Evolutionary conservation across 2,797 vertebrate species (phyloP).

Genomic region (Trachurus trachurus): DNA sequence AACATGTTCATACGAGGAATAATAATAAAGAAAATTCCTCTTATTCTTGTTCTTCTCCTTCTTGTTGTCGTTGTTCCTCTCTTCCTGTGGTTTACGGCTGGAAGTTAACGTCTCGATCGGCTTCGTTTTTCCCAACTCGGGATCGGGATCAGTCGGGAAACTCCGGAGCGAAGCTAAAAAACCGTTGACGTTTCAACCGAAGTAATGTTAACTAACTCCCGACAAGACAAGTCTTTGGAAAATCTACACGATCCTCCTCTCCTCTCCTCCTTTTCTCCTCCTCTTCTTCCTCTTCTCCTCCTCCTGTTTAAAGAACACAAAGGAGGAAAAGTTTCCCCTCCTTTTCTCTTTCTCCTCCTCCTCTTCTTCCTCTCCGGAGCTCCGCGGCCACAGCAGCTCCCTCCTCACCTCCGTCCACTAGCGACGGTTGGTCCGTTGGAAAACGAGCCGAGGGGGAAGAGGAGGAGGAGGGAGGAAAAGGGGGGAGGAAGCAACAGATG

Average conservation of each 20-base stretch:
- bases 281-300: not conserved
- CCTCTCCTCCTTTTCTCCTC: not conserved
- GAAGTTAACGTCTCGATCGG: too few species aligned
- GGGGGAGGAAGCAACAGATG: not conserved
- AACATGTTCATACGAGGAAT: not conserved
- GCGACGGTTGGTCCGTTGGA: slow-evolving; percentile 46
- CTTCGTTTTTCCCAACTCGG: too few species aligned
- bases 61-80: too few species aligned
- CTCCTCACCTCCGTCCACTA: slow-evolving; percentile 45
- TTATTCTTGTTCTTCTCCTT: not conserved
- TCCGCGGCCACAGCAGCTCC: slow-evolving; percentile 31
- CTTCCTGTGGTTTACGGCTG: too few species aligned
- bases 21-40: not conserved
- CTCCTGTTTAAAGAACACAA: slow-evolving; percentile 44
- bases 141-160: too few species aligned
- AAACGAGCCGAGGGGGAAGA: not conserved
- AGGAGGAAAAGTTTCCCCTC: slow-evolving; percentile 37
- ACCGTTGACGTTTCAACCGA: slow-evolving; percentile 14
- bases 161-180: not conserved
- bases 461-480: not conserved
- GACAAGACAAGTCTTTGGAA: slow-evolving; percentile 26
- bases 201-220: not conserved
- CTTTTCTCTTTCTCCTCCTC: not conserved
- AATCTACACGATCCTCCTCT: slow-evolving; percentile 13
- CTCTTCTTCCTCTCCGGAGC: not conserved